Base-by-base conservation (phyloP, 1,140 invertebrate species). In the Drosophila subpulchrella region DNA sequence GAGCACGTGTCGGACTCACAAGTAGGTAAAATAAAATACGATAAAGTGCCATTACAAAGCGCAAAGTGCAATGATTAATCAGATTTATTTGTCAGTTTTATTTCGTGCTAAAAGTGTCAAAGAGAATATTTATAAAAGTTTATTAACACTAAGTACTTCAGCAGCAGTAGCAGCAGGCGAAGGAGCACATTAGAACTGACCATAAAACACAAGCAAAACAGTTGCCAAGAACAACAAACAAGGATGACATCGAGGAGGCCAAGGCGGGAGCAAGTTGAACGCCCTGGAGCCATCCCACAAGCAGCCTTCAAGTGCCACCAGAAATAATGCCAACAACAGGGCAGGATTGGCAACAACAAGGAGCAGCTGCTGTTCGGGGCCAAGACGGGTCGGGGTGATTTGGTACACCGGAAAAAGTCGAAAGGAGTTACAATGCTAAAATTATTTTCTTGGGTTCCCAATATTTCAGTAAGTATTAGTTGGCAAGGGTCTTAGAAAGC, bases 11-110 rank as follows among this genome's bases (percentile, higher is more conserved):
- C 27, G 6, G 27, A 24, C 34, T 42, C 36, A 41, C 30, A 13
- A 57, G 10, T 30, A 17, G 30, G 60, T 59, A 24, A 56, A 79
- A 81, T 75, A 71, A 83, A 80, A 79, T 65, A 78, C 57, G 44
- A 71, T 54, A 60, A 82, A 83, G 74, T 77, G 66, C 80, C 81
- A 85, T 85, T 85, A 85, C 71, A 63, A 50, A 80, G 68, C 80
- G 71, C 83, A 89, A 84, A 88, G 84, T 89, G 84, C 84, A 89
- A 89, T 89, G 84, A 89, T 89, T 89, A 89, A 89, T 84, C 84
- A 89, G 84, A 89, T 89, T 89, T 89, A 89, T 89, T 90, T 89
- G 84, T 89, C 84, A 89, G 77, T 89, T 89, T 89, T 89, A 89
- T 89, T 90, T 90, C 77, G 84, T 89, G 85, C 84, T 89, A 90